Evolutionary conservation across 2,113 vertebrate species (phyloP).

Genomic region (Ahaetulla prasina): DNA sequence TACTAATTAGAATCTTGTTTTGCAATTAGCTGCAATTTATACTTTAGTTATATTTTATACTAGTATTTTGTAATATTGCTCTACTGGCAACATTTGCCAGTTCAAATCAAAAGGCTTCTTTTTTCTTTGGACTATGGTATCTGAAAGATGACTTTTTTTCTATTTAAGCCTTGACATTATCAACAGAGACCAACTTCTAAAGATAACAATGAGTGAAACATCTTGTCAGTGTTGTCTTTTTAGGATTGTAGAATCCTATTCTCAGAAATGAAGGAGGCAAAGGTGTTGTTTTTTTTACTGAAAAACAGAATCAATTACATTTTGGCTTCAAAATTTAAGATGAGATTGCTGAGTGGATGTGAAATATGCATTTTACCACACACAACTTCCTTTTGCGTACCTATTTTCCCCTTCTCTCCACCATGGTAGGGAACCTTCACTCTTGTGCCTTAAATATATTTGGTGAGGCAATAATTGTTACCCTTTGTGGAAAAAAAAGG

Average conservation of each 20-base stretch:
- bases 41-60: too few species aligned
- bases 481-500: background rate
- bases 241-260: background rate
- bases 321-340: background rate
- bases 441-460: background rate
- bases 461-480: background rate
- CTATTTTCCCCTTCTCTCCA: background rate
- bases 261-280: background rate
- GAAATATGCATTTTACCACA: background rate
- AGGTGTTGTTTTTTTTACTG: background rate
- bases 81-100: background rate
- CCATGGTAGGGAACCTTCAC: background rate
- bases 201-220: background rate
- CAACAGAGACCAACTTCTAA: background rate
- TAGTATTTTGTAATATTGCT: background rate
- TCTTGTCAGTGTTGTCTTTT: too few species aligned
- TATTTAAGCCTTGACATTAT: background rate
- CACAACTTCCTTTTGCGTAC: background rate
- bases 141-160: background rate
- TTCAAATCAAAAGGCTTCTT: background rate
- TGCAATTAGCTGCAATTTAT: background rate
- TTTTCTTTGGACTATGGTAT: background rate
- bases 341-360: background rate
- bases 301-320: background rate
- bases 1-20: background rate